Conservation (phyloP, 2,113 vertebrate species). For the Catharus bicknelli region DNA sequence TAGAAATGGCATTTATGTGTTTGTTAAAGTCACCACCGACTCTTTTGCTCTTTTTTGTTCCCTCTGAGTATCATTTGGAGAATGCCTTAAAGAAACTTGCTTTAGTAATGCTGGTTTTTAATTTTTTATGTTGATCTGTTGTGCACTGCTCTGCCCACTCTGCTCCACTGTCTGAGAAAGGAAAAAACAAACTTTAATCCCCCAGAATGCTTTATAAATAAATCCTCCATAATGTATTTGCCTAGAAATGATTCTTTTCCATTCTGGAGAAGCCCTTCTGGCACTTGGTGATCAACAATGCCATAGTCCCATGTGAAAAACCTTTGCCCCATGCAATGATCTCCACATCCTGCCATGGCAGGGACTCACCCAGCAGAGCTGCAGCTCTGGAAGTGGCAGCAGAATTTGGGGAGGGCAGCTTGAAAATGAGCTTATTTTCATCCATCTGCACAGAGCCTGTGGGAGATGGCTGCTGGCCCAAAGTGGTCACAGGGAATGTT, state of each 20-base stretch:
- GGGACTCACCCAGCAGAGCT: neutral
- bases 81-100: neutral
- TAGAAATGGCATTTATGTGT: neutral
- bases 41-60: neutral
- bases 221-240: neutral
- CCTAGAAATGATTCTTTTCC: neutral
- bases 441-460: neutral
- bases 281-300: neutral
- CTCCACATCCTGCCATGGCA: accelerated
- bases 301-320: neutral
- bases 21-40: neutral
- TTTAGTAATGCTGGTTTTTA: neutral
- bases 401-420: neutral
- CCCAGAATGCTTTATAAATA: neutral
- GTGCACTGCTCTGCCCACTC: neutral
- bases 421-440: neutral
- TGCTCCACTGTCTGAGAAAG: neutral
- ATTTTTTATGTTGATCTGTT: neutral
- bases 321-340: accelerated
- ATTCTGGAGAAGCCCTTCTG: neutral
- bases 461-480: accelerated
- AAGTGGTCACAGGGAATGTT: neutral
- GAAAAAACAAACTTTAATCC: neutral
- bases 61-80: neutral
- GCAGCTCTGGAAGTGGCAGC: neutral